These are phyloP conservation scores for Atta cephalotes DNA, from an alignment of 1,140 invertebrate species.

Conservation along the genomic window DNA sequence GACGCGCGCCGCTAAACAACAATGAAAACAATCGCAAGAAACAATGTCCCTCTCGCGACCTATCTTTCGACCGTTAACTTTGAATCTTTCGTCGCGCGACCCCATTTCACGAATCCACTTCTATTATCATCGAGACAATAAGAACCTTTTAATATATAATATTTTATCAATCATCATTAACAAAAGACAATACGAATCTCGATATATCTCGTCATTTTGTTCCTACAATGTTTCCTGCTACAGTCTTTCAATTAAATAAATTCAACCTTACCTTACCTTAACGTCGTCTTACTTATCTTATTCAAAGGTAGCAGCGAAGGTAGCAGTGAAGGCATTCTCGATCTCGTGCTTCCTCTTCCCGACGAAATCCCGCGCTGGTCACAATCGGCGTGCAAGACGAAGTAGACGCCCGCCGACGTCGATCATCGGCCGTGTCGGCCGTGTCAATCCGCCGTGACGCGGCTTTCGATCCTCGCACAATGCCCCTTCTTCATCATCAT, in stretches of 20 bases:
- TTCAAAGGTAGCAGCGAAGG: background rate
- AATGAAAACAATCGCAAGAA: background rate
- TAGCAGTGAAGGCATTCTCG: background rate
- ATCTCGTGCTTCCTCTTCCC: background rate
- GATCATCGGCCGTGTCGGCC: background rate
- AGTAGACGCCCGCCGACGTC: slow-evolving; percentile 34
- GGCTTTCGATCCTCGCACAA: slow-evolving; percentile 31
- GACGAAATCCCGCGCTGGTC: background rate
- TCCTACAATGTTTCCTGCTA: too few species aligned
- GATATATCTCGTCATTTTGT: too few species aligned
- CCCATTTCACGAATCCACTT: background rate
- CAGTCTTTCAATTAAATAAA: too few species aligned
- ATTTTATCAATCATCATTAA: too few species aligned
- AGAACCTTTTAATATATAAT: background rate
- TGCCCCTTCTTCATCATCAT: background rate
- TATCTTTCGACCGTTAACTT: background rate
- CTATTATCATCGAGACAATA: background rate
- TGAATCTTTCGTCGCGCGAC: background rate
- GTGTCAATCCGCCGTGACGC: slow-evolving; percentile 55
- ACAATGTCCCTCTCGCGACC: background rate
- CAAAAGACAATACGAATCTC: too few species aligned
- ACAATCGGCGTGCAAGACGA: background rate
- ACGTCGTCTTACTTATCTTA: slow-evolving; percentile 42
- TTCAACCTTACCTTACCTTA: background rate
- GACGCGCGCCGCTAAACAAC: background rate